These are phyloP conservation scores for Pristionchus exspectatus DNA, from an alignment of 2,888 invertebrate genomes.

Conservation along the genomic window DNA sequence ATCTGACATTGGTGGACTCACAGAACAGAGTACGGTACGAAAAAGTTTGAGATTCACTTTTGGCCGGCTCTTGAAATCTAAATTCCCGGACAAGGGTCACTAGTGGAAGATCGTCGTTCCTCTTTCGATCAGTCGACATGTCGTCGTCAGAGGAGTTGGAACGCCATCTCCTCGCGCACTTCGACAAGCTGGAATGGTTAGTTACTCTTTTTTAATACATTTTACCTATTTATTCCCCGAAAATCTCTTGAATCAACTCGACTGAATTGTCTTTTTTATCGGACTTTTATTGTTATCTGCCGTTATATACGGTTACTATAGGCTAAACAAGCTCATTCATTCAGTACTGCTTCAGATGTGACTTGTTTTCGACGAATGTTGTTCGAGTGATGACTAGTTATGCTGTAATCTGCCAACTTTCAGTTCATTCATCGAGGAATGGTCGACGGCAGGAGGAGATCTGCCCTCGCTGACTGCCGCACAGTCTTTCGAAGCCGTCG, in stretches of 20 bases:
- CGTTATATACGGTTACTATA: too few relatives aligned
- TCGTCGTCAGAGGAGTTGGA: constrained; percentile 31
- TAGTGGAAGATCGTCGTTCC: background rate
- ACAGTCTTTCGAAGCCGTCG: constrained; percentile 45
- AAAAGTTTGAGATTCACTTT: too few relatives aligned
- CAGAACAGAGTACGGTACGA: too few relatives aligned
- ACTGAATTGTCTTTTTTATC: background rate
- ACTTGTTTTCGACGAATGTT: too few relatives aligned
- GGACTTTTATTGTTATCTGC: too few relatives aligned
- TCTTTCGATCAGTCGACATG: background rate
- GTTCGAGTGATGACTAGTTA: too few relatives aligned
- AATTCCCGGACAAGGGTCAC: too few relatives aligned
- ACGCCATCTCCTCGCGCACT: background rate
- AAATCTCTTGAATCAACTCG: background rate
- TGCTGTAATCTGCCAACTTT: background rate
- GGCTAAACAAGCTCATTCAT: too few relatives aligned
- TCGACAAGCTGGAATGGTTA: constrained; percentile 24
- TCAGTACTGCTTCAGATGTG: too few relatives aligned
- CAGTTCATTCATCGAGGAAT: constrained; percentile 41
- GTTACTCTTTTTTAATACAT: background rate
- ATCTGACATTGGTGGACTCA: too few relatives aligned
- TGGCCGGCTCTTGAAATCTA: too few relatives aligned
- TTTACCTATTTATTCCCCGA: background rate
- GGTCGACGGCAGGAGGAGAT: background rate
- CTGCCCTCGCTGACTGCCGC: constrained; percentile 24